Evolutionary conservation across 2,113 vertebrate species (phyloP).

Genomic region (Eulemur rufifrons): DNA sequence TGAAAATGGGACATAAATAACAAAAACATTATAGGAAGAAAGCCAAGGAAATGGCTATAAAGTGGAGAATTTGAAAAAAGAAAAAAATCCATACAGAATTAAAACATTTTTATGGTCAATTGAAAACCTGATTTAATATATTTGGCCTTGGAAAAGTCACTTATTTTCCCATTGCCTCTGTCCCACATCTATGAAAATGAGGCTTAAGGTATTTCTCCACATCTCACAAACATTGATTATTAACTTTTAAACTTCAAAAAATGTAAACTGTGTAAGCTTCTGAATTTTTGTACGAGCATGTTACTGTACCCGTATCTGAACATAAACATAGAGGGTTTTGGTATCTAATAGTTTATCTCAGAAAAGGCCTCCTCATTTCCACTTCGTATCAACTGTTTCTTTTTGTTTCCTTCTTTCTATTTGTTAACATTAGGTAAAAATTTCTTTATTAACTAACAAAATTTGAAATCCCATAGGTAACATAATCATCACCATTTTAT

Average conservation of each 20-base stretch:
- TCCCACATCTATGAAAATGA: not conserved
- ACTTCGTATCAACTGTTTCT: not conserved
- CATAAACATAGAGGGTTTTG: not conserved
- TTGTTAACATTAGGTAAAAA: not conserved
- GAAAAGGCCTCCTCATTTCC: not conserved
- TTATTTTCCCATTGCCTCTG: not conserved
- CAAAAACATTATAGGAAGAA: not conserved
- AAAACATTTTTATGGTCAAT: not conserved
- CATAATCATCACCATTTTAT: not conserved
- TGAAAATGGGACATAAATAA: not conserved
- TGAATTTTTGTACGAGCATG: not conserved
- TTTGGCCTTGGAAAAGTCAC: conserved; percentile 11
- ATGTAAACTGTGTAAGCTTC: not conserved
- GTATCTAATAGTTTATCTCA: conserved; percentile 15
- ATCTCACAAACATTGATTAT: conserved; percentile 33
- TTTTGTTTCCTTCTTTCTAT: not conserved
- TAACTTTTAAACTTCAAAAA: conserved; percentile 38
- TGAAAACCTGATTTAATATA: conserved; percentile 40
- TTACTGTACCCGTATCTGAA: not conserved
- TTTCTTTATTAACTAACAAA: not conserved
- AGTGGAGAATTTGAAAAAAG: not conserved
- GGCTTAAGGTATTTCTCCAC: not conserved
- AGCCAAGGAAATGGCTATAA: not conserved
- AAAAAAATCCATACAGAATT: not conserved
- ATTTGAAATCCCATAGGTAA: not conserved